These are phyloP conservation scores for Flexamia atlantica DNA, from an alignment of 2,888 invertebrate genomes.

Conservation along the genomic window DNA sequence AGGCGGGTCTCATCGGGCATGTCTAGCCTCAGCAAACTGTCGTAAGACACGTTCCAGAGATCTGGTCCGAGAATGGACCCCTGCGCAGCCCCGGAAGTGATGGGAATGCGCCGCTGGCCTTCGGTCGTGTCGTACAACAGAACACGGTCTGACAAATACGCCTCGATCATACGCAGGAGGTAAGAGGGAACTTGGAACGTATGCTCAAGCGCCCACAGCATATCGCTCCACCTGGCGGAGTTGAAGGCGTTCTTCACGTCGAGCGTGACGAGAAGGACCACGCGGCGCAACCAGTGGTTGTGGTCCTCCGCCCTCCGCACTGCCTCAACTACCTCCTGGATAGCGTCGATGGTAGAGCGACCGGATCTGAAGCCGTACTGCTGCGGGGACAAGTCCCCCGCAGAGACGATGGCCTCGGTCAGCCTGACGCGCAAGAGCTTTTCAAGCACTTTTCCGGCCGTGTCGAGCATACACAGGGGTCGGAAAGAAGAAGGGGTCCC, in stretches of 20 bases:
- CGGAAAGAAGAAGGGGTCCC: too few relatives aligned
- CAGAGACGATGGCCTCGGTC: constrained; percentile 2
- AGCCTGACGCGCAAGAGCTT: too few relatives aligned
- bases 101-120: constrained; percentile 58
- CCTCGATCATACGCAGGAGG: constrained; percentile 65
- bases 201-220: constrained; percentile 63
- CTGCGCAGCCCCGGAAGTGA: constrained; percentile 66
- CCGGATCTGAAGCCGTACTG: constrained; percentile 43
- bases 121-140: constrained; percentile 66
- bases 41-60: constrained; percentile 68
- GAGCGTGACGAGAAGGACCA: constrained; percentile 61
- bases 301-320: neutral
- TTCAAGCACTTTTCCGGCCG: too few relatives aligned
- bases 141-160: constrained; percentile 66
- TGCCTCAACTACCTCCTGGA: constrained; percentile 34
- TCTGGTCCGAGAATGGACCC: constrained; percentile 68
- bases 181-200: constrained; percentile 63
- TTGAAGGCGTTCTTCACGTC: constrained; percentile 68
- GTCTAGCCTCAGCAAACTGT: constrained; percentile 58
- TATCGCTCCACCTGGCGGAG: constrained; percentile 66
- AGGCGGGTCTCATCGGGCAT: constrained; percentile 41
- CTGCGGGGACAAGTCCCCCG: constrained; percentile 1
- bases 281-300: neutral
- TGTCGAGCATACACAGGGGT: too few relatives aligned
- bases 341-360: constrained; percentile 13